Percentiles rank a stretch among this genome's conserved stretches.
phyloP scores from a whole-genome alignment of 2,797 vertebrate species.

The Hapalemur alaotrensis region DNA sequence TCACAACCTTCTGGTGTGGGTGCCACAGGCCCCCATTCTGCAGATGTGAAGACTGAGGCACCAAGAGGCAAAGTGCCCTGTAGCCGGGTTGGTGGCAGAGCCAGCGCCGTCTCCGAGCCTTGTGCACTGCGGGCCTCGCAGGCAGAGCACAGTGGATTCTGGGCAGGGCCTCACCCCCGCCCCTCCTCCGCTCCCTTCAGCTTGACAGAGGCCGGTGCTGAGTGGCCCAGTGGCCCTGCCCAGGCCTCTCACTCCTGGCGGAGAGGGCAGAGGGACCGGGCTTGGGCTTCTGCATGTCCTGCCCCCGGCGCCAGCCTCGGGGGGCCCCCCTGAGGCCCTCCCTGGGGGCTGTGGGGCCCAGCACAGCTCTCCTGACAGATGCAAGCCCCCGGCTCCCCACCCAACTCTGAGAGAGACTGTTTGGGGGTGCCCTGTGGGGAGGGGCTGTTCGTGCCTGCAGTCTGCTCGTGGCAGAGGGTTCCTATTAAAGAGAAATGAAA shows the following conservation, averaged over 20 bases:
- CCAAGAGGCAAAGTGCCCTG: background rate
- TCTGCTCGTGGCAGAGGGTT: slow-evolving; percentile 75
- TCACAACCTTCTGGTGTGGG: background rate
- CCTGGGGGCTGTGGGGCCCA: background rate
- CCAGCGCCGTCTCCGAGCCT: background rate
- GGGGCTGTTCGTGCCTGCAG: background rate
- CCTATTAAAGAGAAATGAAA: slow-evolving; percentile 72
- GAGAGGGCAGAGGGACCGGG: background rate
- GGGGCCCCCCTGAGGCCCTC: background rate
- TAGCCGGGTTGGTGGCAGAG: background rate
- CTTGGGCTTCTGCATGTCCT: slow-evolving; percentile 59
- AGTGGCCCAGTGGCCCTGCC: background rate
- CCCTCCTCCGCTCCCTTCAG: background rate
- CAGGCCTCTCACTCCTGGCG: background rate
- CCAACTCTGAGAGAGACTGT: background rate
- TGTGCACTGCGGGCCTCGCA: background rate
- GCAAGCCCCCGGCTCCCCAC: background rate
- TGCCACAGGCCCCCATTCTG: background rate
- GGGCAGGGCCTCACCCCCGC: background rate
- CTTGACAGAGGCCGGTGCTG: background rate
- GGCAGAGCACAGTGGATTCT: slow-evolving; percentile 28
- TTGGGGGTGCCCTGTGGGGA: background rate
- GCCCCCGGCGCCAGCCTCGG: background rate
- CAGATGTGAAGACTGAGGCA: background rate
- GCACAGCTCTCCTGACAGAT: background rate